phyloP scores from a whole-genome alignment of 2,797 vertebrate genomes.

The Phataginus tricuspis region DNA sequence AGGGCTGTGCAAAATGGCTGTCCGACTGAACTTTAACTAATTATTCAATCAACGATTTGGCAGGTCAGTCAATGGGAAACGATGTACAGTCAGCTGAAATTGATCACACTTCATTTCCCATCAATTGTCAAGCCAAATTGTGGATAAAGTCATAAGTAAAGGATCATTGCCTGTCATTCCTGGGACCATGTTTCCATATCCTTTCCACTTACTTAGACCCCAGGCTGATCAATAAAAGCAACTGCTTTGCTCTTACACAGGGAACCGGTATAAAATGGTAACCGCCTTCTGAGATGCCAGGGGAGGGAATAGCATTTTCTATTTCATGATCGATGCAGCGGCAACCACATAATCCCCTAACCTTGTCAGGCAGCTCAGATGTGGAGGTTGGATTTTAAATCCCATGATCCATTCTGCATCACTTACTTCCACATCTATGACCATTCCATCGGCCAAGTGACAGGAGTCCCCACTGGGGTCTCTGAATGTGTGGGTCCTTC shows the following conservation, averaged over 20 bases:
- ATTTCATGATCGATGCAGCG: conserved; percentile 79
- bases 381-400: conserved; percentile 83
- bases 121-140: conserved; percentile 83
- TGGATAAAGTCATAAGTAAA: conserved; percentile 78
- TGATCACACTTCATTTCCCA: conserved; percentile 86
- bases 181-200: conserved; percentile 55
- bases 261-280: conserved; percentile 73
- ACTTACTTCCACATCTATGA: conserved; percentile 83
- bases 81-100: conserved; percentile 79
- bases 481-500: conserved; percentile 56
- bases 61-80: conserved; percentile 81
- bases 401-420: conserved; percentile 83
- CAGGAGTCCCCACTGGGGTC: conserved; percentile 78
- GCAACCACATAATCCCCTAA: conserved; percentile 81
- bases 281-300: conserved; percentile 72
- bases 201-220: conserved; percentile 57
- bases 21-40: conserved; percentile 78
- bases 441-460: conserved; percentile 76
- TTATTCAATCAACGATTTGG: conserved; percentile 84
- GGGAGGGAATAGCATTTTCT: conserved; percentile 67
- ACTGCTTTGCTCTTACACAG: conserved; percentile 70
- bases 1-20: conserved; percentile 70
- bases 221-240: conserved; percentile 69
- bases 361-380: conserved; percentile 80
- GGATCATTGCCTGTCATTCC: conserved; percentile 80